Base-by-base conservation (phyloP, 2,888 invertebrate genomes). In the Meta bourneti region DNA sequence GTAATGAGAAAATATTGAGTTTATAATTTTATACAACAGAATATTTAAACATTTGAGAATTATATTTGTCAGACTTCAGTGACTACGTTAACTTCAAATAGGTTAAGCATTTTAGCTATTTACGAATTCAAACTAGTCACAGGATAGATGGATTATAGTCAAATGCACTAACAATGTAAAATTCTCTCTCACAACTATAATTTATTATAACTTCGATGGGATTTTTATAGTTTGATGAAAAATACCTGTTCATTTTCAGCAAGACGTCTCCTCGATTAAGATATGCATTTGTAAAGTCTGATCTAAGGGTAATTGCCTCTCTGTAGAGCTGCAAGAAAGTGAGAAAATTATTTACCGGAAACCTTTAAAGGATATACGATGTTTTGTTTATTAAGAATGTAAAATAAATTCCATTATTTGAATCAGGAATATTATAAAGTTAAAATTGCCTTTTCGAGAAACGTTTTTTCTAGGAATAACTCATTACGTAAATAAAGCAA, bases 231-330 rank as follows among this genome's bases (percentile, higher is more conserved):
- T 34, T 16, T 77, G 48, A 51, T 52, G 13, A n/a, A 48, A 54
- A 72, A 49, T 89, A 93, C 93, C 92, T 92, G 85, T 94, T 94
- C 78, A 95, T 93, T 90, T 94, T 94, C 93, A 95, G 94, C 72
- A 95, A 94, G 49, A 95, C 94, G 93, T 95, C 95, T 34, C 95
- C 95, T 86, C 95, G 93, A 93, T 95, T 95, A 88, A 95, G 95
- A 93, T 95, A 95, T 7, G 95, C 95, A 93, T 95, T 94, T 16
- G 95, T 94, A 93, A 94, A 95, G 84, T 95, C 95, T 48, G 95
- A 93, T 92, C 95, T 94, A 94, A 95, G 95, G 54, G 94, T 94
- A 72, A 95, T 95, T 7, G 95, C 95, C 87, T 94, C 94, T 88
- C 94, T 94, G 92, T 95, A 94, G 49, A 95, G 89, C 95, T 95